phyloP scores from a whole-genome alignment of 23 tunicate genomes.

The Styela plicata region DNA sequence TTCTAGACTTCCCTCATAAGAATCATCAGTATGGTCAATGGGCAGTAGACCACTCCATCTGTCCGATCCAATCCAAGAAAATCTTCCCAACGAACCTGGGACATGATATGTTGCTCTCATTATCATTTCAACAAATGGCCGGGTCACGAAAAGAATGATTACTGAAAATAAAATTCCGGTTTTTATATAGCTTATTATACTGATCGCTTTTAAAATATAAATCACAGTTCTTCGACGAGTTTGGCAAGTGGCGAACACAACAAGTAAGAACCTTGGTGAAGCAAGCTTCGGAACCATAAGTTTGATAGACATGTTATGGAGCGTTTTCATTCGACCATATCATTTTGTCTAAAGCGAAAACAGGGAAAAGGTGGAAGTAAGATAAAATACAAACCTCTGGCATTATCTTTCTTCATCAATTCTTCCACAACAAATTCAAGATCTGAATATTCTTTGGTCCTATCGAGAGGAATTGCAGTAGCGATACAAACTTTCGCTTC shows the following conservation, averaged over 20 bases:
- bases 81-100: constrained; percentile 9
- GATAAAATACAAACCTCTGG: not conserved
- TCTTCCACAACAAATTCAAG: not conserved
- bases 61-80: constrained; percentile 53
- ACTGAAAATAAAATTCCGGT: too few species aligned
- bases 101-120: not conserved
- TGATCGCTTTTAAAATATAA: too few species aligned
- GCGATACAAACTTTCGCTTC: not conserved
- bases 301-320: too few species aligned
- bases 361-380: too few species aligned
- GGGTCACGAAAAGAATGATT: not conserved
- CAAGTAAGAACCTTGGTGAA: too few species aligned
- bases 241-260: too few species aligned
- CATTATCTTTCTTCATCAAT: not conserved
- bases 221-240: too few species aligned
- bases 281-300: too few species aligned
- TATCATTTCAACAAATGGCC: not conserved
- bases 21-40: not conserved
- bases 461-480: not conserved
- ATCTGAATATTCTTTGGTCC: not conserved
- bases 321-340: too few species aligned
- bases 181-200: too few species aligned
- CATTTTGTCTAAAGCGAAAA: too few species aligned
- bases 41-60: constrained; percentile 49
- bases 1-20: not conserved